A percentile compares a stretch with the other conserved stretches of the same genome.
Evolutionary conservation across 2,113 vertebrate species (phyloP).

Genomic region (Bungarus multicinctus): DNA sequence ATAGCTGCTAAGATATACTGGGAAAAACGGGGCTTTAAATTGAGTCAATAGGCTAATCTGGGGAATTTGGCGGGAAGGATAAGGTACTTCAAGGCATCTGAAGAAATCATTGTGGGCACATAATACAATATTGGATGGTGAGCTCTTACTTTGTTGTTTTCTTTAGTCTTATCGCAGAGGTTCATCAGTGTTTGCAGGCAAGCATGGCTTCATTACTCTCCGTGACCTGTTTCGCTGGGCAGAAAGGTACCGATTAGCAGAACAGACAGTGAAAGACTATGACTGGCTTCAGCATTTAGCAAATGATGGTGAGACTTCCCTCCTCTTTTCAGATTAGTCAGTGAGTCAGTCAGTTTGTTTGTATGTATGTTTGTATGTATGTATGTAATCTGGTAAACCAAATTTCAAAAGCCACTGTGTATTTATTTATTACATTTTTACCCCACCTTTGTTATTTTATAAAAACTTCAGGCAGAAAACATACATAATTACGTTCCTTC

Average conservation of each 20-base stretch:
- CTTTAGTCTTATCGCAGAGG: conserved; percentile 86
- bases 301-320: conserved; percentile 83
- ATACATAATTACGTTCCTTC: neutral
- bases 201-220: conserved; percentile 94
- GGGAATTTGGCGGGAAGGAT: neutral
- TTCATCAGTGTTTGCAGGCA: conserved; percentile 94
- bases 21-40: neutral
- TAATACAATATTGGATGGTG: neutral
- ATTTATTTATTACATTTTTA: neutral
- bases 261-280: conserved; percentile 76
- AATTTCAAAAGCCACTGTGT: neutral
- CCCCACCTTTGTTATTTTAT: neutral
- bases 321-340: neutral
- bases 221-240: conserved; percentile 97
- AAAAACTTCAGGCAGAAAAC: neutral
- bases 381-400: neutral
- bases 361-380: no score
- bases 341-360: neutral
- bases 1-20: neutral
- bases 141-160: neutral
- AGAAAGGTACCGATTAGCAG: conserved; percentile 87
- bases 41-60: neutral
- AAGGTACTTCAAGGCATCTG: neutral
- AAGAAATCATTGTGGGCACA: neutral
- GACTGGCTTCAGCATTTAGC: conserved; percentile 97